Evolutionary conservation across 2,797 vertebrate genomes (phyloP).

Genomic region (Sibirionetta formosa): DNA sequence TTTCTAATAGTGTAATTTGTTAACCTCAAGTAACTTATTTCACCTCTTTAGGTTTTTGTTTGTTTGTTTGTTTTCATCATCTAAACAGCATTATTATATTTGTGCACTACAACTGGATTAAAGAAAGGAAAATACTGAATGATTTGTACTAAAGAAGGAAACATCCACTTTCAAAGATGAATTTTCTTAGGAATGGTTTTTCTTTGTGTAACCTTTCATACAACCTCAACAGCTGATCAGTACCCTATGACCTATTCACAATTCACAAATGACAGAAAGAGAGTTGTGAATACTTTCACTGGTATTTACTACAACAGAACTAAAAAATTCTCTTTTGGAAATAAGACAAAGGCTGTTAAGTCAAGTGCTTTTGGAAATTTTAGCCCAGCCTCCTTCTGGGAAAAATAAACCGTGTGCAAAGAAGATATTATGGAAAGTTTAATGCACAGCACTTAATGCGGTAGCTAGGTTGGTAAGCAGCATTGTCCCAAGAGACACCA

Average conservation of each 20-base stretch:
- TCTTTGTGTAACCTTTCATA: neutral
- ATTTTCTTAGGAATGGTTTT: neutral
- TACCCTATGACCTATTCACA: neutral
- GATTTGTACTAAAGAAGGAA: neutral
- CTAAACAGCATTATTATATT: neutral
- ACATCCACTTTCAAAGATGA: neutral
- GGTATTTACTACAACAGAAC: neutral
- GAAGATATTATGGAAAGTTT: neutral
- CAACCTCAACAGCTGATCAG: neutral
- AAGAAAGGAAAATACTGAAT: neutral
- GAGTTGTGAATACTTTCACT: neutral
- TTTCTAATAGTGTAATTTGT: neutral
- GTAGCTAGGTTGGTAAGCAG: neutral
- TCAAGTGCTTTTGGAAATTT: neutral
- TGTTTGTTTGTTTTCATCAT: neutral
- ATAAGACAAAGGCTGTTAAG: neutral
- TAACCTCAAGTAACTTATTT: neutral
- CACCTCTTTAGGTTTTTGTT: neutral
- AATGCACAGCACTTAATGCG: neutral
- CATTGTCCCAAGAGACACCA: neutral
- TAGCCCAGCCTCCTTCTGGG: neutral
- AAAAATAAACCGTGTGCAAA: neutral
- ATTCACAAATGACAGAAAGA: neutral
- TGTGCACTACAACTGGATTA: neutral
- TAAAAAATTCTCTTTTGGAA: neutral